Percentiles rank a stretch among this genome's conserved stretches.
Conservation (phyloP, 2,797 vertebrate species). For the Lepus townsendii region DNA sequence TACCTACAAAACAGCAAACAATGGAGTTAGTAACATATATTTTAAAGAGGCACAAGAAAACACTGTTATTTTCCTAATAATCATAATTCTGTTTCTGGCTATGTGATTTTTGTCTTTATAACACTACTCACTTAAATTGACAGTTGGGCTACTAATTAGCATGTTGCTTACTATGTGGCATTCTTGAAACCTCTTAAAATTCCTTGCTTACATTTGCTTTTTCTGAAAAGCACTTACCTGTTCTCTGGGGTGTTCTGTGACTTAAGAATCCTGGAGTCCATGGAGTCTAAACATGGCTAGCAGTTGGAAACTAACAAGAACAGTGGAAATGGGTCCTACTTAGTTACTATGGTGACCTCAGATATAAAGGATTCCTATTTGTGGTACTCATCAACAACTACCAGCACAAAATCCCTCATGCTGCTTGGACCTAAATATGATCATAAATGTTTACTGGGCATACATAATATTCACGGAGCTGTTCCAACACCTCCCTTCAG, state of each 20-base stretch:
- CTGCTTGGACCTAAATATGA: constrained; percentile 56
- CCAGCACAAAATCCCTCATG: constrained; percentile 49
- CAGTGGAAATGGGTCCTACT: constrained; percentile 48
- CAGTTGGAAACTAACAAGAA: constrained; percentile 65
- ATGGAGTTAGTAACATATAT: not conserved
- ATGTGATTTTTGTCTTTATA: constrained; percentile 43
- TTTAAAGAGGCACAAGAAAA: constrained; percentile 13
- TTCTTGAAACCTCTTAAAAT: constrained; percentile 69
- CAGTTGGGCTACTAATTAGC: constrained; percentile 50
- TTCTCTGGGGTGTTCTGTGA: constrained; percentile 42
- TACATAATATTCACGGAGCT: not conserved
- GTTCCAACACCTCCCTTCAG: not conserved
- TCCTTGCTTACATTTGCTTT: constrained; percentile 50
- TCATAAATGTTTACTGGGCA: constrained; percentile 69
- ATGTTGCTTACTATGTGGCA: constrained; percentile 49
- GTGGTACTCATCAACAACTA: constrained; percentile 60
- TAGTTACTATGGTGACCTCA: constrained; percentile 71
- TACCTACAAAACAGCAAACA: not conserved
- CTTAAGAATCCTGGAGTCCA: constrained; percentile 56
- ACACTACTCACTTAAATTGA: constrained; percentile 43
- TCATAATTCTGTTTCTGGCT: constrained; percentile 39
- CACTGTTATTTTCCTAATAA: constrained; percentile 49
- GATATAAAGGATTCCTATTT: constrained; percentile 65
- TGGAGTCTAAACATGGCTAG: constrained; percentile 47
- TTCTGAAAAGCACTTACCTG: constrained; percentile 67